A percentile compares a stretch with the other conserved stretches of the same genome.
Conservation (phyloP, 2,888 invertebrate genomes). For the Tachystola acroxantha region DNA sequence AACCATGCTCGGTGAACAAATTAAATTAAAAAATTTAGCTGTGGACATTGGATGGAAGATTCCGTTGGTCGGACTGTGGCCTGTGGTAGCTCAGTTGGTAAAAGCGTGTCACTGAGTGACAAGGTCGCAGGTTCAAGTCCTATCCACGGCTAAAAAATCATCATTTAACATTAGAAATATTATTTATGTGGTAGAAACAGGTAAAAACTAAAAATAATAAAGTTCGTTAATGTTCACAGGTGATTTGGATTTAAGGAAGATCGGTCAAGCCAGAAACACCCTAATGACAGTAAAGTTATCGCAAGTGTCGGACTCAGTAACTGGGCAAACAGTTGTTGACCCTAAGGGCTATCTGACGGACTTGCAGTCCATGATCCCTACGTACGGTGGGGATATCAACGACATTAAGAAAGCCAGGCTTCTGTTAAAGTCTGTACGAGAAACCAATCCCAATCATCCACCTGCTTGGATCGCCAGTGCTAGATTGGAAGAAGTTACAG, state of each 20-base stretch:
- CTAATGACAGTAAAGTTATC: constrained; percentile 99
- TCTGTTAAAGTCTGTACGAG: constrained; percentile 95
- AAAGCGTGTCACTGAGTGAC: too few species aligned
- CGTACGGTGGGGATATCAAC: constrained; percentile 98
- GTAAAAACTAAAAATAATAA: too few species aligned
- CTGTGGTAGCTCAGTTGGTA: too few species aligned
- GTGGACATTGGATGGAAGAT: too few species aligned
- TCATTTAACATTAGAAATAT: too few species aligned
- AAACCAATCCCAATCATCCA: constrained; percentile 99
- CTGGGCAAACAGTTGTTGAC: constrained; percentile 99
- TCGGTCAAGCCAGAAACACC: constrained; percentile 99
- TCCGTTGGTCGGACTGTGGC: too few species aligned
- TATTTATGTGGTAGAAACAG: too few species aligned
- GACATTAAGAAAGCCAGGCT: constrained; percentile 98
- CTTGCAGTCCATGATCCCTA: constrained; percentile 99
- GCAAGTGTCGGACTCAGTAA: constrained; percentile 98
- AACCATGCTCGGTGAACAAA: too few species aligned
- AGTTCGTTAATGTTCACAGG: constrained; percentile 46
- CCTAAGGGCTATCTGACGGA: constrained; percentile 99
- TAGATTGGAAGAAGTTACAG: constrained; percentile 97
- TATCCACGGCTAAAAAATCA: too few species aligned
- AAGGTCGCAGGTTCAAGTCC: too few species aligned
- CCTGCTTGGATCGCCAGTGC: constrained; percentile 99
- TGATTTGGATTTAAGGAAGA: constrained; percentile 98
- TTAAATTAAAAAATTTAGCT: too few species aligned